Percentiles rank a stretch among this genome's conserved stretches.
Evolutionary conservation across 2,888 invertebrate genomes (phyloP).

Genomic region (Dermolepida albohirtum): DNA sequence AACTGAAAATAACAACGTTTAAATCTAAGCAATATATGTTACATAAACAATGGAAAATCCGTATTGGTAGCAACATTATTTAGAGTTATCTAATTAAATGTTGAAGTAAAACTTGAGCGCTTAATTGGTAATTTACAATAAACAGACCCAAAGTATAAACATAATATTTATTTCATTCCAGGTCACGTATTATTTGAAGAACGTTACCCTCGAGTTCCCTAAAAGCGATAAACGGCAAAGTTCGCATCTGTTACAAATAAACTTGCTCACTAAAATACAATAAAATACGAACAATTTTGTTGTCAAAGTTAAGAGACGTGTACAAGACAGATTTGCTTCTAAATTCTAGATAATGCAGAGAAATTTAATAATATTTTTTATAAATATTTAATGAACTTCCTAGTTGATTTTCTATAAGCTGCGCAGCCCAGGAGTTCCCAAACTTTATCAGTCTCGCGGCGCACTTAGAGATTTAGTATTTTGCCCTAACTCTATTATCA

Average conservation of each 20-base stretch:
- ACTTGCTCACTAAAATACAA: conserved; percentile 30
- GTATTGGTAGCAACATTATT: too few species aligned
- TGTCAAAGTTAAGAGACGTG: conserved; percentile 2
- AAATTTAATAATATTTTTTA: conserved; percentile 26
- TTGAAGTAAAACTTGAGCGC: too few species aligned
- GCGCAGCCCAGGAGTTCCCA: too few species aligned
- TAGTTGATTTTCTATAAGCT: neutral
- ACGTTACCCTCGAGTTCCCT: neutral
- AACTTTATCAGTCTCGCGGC: too few species aligned
- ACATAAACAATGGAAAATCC: too few species aligned
- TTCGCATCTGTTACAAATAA: conserved; percentile 31
- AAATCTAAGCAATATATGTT: too few species aligned
- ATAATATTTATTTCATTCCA: conserved; percentile 11
- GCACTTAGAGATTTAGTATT: too few species aligned
- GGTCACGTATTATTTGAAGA: conserved; percentile 14
- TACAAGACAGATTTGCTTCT: conserved; percentile 20
- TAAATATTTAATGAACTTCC: conserved; percentile 24
- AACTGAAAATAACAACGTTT: too few species aligned
- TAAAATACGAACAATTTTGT: conserved; percentile 20
- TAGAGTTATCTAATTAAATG: too few species aligned
- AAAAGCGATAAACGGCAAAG: conserved; percentile 1
- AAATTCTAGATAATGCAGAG: conserved; percentile 22
- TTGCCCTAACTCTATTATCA: too few species aligned
- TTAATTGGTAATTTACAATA: too few species aligned
- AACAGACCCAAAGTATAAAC: neutral